Evolutionary conservation across 2,113 vertebrate species (phyloP).

Genomic region (Pao palembangensis): DNA sequence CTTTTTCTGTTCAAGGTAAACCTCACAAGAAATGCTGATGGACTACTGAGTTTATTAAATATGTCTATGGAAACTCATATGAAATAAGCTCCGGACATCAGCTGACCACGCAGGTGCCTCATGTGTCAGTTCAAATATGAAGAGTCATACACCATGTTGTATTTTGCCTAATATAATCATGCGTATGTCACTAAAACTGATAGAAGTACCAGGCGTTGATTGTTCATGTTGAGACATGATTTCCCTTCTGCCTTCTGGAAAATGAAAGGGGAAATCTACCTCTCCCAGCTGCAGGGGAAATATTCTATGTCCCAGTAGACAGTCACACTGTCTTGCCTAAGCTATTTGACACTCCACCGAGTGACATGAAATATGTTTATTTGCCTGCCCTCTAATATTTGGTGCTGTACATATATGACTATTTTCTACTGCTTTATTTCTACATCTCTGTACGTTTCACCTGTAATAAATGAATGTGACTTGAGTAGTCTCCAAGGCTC

Average conservation of each 20-base stretch:
- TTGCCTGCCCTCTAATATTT: constrained; percentile 51
- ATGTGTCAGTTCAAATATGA: too few relatives aligned
- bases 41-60: too few relatives aligned
- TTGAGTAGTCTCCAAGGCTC: constrained; percentile 14
- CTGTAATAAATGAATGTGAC: constrained; percentile 67
- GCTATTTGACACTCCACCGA: constrained; percentile 43
- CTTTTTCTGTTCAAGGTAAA: too few relatives aligned
- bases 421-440: constrained; percentile 73
- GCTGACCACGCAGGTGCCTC: too few relatives aligned
- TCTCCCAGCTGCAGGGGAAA: constrained; percentile 59
- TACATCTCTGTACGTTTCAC: constrained; percentile 61
- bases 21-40: too few relatives aligned
- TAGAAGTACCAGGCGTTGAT: too few relatives aligned
- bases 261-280: constrained; percentile 64
- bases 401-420: constrained; percentile 66
- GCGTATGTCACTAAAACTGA: too few relatives aligned
- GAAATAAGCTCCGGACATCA: too few relatives aligned
- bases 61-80: too few relatives aligned
- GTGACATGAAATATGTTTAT: constrained; percentile 47
- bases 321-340: constrained; percentile 48
- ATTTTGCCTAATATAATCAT: too few relatives aligned
- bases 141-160: too few relatives aligned
- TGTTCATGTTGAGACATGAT: neutral
- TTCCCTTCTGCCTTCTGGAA: constrained; percentile 53
- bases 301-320: constrained; percentile 26